A percentile compares a stretch with the other conserved stretches of the same genome.
phyloP scores from a whole-genome alignment of 2,888 invertebrate species.

The Teleogryllus oceanicus region DNA sequence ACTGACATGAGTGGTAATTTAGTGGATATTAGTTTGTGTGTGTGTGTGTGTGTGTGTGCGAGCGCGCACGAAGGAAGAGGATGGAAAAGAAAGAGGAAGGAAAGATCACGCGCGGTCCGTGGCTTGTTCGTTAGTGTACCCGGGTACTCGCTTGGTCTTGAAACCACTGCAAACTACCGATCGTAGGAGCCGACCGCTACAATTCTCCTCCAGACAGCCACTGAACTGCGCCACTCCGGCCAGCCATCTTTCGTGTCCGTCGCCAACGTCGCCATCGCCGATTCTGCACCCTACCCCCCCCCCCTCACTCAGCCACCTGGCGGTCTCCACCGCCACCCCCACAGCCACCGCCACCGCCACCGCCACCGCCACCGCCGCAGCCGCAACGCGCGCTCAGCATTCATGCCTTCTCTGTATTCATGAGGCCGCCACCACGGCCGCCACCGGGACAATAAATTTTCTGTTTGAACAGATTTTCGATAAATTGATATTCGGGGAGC shows the following conservation, averaged over 20 bases:
- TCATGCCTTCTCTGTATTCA: slow-evolving; percentile 29
- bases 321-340: background rate
- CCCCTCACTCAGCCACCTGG: background rate
- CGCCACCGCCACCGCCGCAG: background rate
- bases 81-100: too few relatives aligned
- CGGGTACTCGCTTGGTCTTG: too few relatives aligned
- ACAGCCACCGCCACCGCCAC: background rate
- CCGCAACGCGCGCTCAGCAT: slow-evolving; percentile 9
- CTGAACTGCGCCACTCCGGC: too few relatives aligned
- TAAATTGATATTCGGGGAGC: slow-evolving; percentile 33
- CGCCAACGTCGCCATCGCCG: background rate
- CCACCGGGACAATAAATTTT: slow-evolving; percentile 33
- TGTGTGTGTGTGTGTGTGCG: too few relatives aligned
- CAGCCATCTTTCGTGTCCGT: background rate
- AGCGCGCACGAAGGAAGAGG: too few relatives aligned
- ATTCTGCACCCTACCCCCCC: background rate
- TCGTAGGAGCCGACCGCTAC: too few relatives aligned
- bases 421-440: slow-evolving; percentile 25
- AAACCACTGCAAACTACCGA: too few relatives aligned
- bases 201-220: too few relatives aligned
- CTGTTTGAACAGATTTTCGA: slow-evolving; percentile 34
- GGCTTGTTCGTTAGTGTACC: too few relatives aligned
- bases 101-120: too few relatives aligned
- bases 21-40: too few relatives aligned
- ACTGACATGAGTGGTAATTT: too few relatives aligned